Percentiles rank a stretch among this genome's conserved stretches.
Conservation (phyloP, 2,888 invertebrate species). For the Griposia aprilina region DNA sequence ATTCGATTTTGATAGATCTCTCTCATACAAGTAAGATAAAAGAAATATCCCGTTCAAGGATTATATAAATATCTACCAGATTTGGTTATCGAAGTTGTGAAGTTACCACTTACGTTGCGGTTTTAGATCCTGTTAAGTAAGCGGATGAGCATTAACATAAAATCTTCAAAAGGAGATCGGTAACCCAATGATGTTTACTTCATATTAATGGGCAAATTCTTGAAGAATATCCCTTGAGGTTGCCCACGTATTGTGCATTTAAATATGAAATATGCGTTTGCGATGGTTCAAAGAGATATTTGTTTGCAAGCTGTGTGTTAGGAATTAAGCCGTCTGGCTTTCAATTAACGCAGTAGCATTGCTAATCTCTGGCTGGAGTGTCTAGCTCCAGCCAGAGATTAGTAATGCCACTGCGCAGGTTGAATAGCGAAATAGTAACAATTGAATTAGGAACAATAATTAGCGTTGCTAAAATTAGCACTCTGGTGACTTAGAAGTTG, state of each 20-base stretch:
- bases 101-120: constrained; percentile 35
- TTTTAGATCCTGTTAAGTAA: constrained; percentile 17
- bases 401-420: constrained; percentile 66
- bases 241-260: neutral
- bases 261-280: constrained; percentile 22
- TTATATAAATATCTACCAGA: constrained; percentile 15
- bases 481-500: constrained; percentile 48
- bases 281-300: constrained; percentile 64
- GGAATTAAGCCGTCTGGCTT: constrained; percentile 83
- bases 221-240: neutral
- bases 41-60: constrained; percentile 8
- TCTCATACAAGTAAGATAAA: constrained; percentile 8
- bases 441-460: constrained; percentile 73
- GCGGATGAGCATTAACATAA: constrained; percentile 34
- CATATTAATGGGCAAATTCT: constrained; percentile 10
- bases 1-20: neutral
- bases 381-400: constrained; percentile 69
- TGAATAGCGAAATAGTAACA: constrained; percentile 74
- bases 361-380: no score
- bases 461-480: constrained; percentile 75
- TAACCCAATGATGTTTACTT: constrained; percentile 32
- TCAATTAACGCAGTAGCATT: constrained; percentile 75
- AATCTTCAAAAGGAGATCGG: constrained; percentile 52
- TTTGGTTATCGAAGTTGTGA: neutral
- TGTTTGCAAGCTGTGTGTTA: constrained; percentile 72